Conservation (phyloP, 2,113 vertebrate genomes). For the Hirundichthys speculiger region DNA sequence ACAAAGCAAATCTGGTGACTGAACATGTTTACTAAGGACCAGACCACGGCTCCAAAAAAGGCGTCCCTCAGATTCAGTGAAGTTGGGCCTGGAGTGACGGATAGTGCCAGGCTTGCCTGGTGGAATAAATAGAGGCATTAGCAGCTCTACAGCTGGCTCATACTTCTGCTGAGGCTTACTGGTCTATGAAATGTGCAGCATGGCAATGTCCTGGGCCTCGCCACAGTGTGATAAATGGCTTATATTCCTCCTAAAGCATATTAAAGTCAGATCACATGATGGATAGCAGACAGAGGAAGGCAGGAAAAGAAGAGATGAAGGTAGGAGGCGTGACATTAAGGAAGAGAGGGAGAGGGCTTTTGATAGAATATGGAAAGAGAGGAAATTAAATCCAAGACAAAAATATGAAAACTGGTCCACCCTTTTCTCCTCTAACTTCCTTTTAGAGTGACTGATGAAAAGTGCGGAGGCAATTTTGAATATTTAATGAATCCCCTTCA, state of each 20-base stretch:
- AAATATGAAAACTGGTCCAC: slow-evolving; percentile 69
- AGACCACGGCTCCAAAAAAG: slow-evolving; percentile 32
- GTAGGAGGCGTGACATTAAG: slow-evolving; percentile 29
- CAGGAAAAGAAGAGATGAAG: slow-evolving; percentile 34
- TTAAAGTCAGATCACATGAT: slow-evolving; percentile 77
- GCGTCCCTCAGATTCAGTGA: slow-evolving; percentile 21
- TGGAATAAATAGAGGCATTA: slow-evolving; percentile 77
- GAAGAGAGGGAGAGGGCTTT: slow-evolving; percentile 36
- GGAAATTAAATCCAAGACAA: slow-evolving; percentile 79
- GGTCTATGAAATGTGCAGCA: slow-evolving; percentile 75
- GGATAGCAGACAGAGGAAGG: slow-evolving; percentile 59
- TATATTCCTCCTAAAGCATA: slow-evolving; percentile 76
- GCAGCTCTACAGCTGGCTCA: slow-evolving; percentile 54
- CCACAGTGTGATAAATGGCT: slow-evolving; percentile 76
- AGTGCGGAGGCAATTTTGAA: slow-evolving; percentile 51
- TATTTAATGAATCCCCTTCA: slow-evolving; percentile 66
- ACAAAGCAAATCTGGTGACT: slow-evolving; percentile 27
- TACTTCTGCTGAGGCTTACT: slow-evolving; percentile 60
- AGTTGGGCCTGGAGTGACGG: slow-evolving; percentile 50
- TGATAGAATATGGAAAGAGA: slow-evolving; percentile 78
- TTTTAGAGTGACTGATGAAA: slow-evolving; percentile 69
- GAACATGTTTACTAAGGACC: slow-evolving; percentile 52
- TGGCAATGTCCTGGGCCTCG: slow-evolving; percentile 55
- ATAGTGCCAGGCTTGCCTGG: slow-evolving; percentile 45
- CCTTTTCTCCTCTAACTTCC: slow-evolving; percentile 7